Percentiles rank a stretch among this genome's conserved stretches.
Evolutionary conservation across 1,140 invertebrate genomes (phyloP).

Genomic region (Zaprionus capensis): DNA sequence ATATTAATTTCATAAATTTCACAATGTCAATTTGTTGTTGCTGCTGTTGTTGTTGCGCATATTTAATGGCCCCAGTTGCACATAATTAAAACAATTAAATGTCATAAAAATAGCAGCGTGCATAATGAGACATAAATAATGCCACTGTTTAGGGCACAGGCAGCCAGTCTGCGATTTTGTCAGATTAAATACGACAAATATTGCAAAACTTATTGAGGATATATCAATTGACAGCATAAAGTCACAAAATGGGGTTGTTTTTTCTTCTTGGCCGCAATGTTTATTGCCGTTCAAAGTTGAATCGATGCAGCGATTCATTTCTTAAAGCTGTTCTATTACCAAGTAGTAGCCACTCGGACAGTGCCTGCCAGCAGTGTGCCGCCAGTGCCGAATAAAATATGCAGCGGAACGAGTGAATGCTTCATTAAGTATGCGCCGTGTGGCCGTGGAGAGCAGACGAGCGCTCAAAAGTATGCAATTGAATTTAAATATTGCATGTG

Average conservation of each 20-base stretch:
- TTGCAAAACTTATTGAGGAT: slow-evolving; percentile 65
- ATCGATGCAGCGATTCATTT: neutral
- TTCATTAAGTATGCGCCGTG: slow-evolving; percentile 80
- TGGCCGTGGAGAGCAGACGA: slow-evolving; percentile 57
- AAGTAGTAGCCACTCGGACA: neutral
- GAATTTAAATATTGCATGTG: slow-evolving; percentile 82
- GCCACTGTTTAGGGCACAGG: slow-evolving; percentile 54
- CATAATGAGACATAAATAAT: slow-evolving; percentile 64
- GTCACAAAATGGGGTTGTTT: slow-evolving; percentile 17
- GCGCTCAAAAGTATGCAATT: slow-evolving; percentile 77
- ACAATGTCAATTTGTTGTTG: slow-evolving; percentile 62
- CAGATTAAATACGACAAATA: slow-evolving; percentile 62
- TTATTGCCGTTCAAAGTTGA: neutral
- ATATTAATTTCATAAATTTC: slow-evolving; percentile 72
- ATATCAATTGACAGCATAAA: slow-evolving; percentile 63
- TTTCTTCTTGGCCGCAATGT: slow-evolving; percentile 2
- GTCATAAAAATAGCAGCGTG: slow-evolving; percentile 59
- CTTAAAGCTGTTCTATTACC: neutral
- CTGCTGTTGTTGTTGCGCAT: slow-evolving; percentile 35
- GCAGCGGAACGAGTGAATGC: slow-evolving; percentile 63
- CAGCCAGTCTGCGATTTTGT: slow-evolving; percentile 6
- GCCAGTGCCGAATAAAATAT: slow-evolving; percentile 63
- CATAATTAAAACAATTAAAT: slow-evolving; percentile 79
- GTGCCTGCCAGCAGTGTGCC: neutral
- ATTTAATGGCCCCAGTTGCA: slow-evolving; percentile 67